Conservation (phyloP, 2,888 invertebrate genomes). For the Morinoia aosen region DNA sequence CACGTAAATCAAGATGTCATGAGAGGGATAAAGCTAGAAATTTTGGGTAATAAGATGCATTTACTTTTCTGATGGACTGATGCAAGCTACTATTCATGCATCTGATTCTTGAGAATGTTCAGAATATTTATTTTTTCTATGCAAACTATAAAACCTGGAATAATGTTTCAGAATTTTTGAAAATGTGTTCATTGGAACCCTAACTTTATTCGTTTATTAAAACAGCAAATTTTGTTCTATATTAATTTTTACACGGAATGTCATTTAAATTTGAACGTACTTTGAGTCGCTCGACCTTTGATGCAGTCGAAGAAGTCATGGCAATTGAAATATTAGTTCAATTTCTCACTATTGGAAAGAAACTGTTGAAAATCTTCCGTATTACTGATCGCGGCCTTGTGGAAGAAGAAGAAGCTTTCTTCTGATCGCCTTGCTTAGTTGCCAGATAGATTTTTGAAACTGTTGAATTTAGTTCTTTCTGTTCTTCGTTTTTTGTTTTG, state of each 20-base stretch:
- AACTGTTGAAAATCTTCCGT: no score
- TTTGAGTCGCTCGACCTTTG: background rate
- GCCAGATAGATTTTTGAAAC: no score
- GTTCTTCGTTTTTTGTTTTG: no score
- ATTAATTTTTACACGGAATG: background rate
- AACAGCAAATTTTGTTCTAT: background rate
- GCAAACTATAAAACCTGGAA: background rate
- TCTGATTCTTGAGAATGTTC: background rate
- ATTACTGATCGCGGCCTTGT: no score
- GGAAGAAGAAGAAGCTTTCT: no score
- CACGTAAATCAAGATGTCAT: background rate
- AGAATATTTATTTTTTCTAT: background rate
- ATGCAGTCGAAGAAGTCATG: background rate
- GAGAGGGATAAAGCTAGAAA: background rate
- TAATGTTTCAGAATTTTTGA: background rate
- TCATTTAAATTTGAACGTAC: background rate
- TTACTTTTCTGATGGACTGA: no score
- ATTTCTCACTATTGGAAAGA: no score
- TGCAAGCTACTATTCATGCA: no score
- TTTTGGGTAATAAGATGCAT: background rate
- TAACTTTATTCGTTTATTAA: background rate
- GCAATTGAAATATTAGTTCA: no score
- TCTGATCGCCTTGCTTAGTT: no score
- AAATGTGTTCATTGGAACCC: background rate
- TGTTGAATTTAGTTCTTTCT: no score